Evolutionary conservation across 2,888 invertebrate species (phyloP).

Genomic region (Chloroclysta siterata): DNA sequence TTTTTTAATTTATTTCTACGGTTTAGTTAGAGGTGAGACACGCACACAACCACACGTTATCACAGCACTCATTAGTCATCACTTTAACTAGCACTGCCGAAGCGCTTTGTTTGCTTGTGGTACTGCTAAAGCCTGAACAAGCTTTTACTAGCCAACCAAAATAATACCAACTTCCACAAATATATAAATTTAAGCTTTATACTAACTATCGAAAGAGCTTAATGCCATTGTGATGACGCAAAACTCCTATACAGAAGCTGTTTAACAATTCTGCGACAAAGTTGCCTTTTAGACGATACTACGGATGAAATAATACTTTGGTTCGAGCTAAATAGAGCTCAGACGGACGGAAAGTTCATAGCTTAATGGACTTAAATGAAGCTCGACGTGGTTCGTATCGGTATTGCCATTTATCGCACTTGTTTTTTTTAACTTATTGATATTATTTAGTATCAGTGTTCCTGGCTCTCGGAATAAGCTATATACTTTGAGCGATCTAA

Average conservation of each 20-base stretch:
- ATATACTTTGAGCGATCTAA: too few relatives aligned
- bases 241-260: background rate
- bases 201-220: background rate
- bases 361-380: too few relatives aligned
- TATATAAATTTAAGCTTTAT: background rate
- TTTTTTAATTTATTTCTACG: slow-evolving; percentile 56
- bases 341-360: too few relatives aligned
- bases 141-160: slow-evolving; percentile 5
- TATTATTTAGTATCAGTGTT: too few relatives aligned
- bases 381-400: too few relatives aligned
- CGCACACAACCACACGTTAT: slow-evolving; percentile 81
- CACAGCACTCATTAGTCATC: slow-evolving; percentile 49
- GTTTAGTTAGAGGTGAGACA: slow-evolving; percentile 73
- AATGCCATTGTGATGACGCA: background rate
- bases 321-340: too few relatives aligned
- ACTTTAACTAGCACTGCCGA: slow-evolving; percentile 56
- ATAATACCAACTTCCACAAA: slow-evolving; percentile 5
- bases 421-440: too few relatives aligned
- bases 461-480: too few relatives aligned
- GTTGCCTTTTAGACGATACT: too few relatives aligned
- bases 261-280: too few relatives aligned
- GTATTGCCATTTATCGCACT: too few relatives aligned
- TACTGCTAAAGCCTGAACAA: slow-evolving; percentile 42
- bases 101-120: slow-evolving; percentile 66
- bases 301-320: too few relatives aligned